Percentiles rank a stretch among this genome's conserved stretches.
phyloP scores from a whole-genome alignment of 2,888 invertebrate species.

The Apoda limacodes region DNA sequence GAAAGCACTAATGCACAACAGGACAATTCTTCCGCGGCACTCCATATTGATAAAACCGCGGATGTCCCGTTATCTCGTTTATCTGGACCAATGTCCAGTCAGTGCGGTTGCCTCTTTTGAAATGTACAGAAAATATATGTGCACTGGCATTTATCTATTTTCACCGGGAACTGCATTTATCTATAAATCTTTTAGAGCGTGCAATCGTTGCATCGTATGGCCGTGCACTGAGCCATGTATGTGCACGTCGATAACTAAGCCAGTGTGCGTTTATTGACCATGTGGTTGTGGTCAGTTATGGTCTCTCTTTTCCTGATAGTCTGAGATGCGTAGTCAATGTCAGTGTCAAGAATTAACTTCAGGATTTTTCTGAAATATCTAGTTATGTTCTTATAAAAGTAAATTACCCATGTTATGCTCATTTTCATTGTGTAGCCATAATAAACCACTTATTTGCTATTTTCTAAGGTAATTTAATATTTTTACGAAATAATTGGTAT shows the following conservation, averaged over 20 bases:
- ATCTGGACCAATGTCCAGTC: constrained; percentile 47
- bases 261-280: constrained; percentile 28
- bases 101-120: constrained; percentile 55
- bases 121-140: constrained; percentile 62
- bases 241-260: constrained; percentile 24
- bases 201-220: constrained; percentile 66
- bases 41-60: constrained; percentile 50
- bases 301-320: constrained; percentile 30
- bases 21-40: constrained; percentile 49
- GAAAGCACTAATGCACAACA: constrained; percentile 47
- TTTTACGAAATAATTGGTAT: too few relatives aligned
- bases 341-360: constrained; percentile 30
- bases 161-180: constrained; percentile 70
- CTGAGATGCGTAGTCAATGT: constrained; percentile 36
- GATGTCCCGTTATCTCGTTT: constrained; percentile 27
- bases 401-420: too few relatives aligned
- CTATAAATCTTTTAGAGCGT: constrained; percentile 72
- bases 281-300: constrained; percentile 34
- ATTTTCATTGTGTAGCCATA: too few relatives aligned
- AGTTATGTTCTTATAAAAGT: too few relatives aligned
- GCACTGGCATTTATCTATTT: constrained; percentile 68
- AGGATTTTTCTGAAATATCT: constrained; percentile 23
- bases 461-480: too few relatives aligned
- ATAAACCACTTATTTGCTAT: too few relatives aligned
- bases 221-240: constrained; percentile 59